phyloP scores from a whole-genome alignment of 2,888 invertebrate genomes.

The Agapostemon virescens region DNA sequence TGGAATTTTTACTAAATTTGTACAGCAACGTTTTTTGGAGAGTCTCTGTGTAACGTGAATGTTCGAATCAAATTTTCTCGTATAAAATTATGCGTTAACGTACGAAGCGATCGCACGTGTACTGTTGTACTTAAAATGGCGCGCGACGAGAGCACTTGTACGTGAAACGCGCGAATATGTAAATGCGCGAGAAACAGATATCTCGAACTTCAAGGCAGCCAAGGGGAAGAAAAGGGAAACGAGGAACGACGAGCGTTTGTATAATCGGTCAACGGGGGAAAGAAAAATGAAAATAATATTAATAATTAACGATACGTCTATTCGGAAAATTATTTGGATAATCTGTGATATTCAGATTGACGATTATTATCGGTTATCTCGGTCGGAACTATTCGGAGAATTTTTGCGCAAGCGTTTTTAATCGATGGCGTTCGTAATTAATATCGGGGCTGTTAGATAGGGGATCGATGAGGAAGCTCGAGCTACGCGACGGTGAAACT shows the following conservation, averaged over 20 bases:
- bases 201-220: background rate
- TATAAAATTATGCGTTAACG: too few relatives aligned
- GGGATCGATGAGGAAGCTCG: constrained; percentile 28
- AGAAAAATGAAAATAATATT: constrained; percentile 1
- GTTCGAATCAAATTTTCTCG: too few relatives aligned
- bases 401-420: constrained; percentile 29
- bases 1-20: too few relatives aligned
- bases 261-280: constrained; percentile 14
- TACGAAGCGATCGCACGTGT: too few relatives aligned
- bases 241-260: constrained; percentile 23
- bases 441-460: constrained; percentile 42
- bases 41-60: too few relatives aligned
- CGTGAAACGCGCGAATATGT: too few relatives aligned
- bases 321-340: constrained; percentile 50
- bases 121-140: too few relatives aligned
- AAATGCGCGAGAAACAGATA: background rate
- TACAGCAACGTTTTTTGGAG: too few relatives aligned
- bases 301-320: constrained; percentile 32
- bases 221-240: background rate
- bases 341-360: constrained; percentile 57
- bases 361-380: constrained; percentile 46
- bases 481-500: constrained; percentile 14
- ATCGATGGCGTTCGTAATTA: constrained; percentile 18
- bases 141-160: too few relatives aligned
- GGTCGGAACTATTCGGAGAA: constrained; percentile 27